Percentiles rank a stretch among this genome's conserved stretches.
These are phyloP conservation scores for Saimiri boliviensis DNA, from an alignment of 2,113 vertebrate species.

Conservation along the genomic window DNA sequence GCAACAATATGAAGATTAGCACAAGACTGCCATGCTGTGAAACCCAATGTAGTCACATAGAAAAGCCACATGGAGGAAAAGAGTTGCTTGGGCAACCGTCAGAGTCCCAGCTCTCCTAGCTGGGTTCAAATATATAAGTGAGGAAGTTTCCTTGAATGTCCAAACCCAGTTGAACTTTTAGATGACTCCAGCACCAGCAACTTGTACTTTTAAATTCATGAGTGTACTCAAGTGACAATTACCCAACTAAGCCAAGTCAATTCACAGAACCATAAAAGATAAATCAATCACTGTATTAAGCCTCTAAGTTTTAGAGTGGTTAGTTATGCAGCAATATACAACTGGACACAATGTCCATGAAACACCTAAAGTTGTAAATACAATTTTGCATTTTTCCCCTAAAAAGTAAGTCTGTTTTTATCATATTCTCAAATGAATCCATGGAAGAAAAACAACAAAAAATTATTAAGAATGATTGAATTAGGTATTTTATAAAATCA, in stretches of 20 bases:
- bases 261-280: not conserved
- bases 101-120: not conserved
- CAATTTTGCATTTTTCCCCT: not conserved
- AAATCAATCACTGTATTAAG: not conserved
- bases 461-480: not conserved
- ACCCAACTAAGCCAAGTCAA: not conserved
- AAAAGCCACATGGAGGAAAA: not conserved
- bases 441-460: not conserved
- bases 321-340: not conserved
- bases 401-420: not conserved
- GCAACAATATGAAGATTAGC: not conserved
- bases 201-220: not conserved
- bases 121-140: not conserved
- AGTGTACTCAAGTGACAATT: not conserved
- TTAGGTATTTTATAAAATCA: not conserved
- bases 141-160: not conserved
- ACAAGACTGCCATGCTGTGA: not conserved
- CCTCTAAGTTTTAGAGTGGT: not conserved
- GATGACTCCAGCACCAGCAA: not conserved
- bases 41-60: not conserved
- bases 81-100: not conserved
- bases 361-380: not conserved
- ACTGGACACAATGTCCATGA: not conserved
- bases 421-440: not conserved
- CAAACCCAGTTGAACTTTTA: not conserved